Conservation (phyloP, 2,888 invertebrate genomes). For the Drosophila kambysellisi region DNA sequence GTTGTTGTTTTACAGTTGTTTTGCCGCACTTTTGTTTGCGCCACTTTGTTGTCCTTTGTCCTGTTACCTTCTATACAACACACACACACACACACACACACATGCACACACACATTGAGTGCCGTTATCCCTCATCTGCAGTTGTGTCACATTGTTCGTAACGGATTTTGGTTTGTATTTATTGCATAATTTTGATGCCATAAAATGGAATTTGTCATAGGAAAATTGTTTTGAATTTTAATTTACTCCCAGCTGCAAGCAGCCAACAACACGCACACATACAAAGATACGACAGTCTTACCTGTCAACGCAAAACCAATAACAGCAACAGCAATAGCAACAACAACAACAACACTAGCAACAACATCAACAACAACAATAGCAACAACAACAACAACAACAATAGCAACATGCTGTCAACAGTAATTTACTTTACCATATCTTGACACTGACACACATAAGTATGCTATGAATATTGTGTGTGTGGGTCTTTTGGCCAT, state of each 20-base stretch:
- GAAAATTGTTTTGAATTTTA: slow-evolving; percentile 76
- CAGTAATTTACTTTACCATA: slow-evolving; percentile 34
- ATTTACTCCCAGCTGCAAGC: slow-evolving; percentile 57
- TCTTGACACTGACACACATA: slow-evolving; percentile 36
- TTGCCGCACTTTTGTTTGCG: slow-evolving; percentile 35
- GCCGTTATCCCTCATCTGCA: slow-evolving; percentile 16
- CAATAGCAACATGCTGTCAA: slow-evolving; percentile 27
- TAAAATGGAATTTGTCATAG: slow-evolving; percentile 66
- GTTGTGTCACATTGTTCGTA: slow-evolving; percentile 62
- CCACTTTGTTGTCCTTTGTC: slow-evolving; percentile 30
- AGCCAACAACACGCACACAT: slow-evolving; percentile 1
- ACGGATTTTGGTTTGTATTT: slow-evolving; percentile 74
- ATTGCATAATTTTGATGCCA: slow-evolving; percentile 75
- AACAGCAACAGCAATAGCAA: slow-evolving; percentile 10
- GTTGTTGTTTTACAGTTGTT: slow-evolving; percentile 43
- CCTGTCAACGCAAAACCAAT: slow-evolving; percentile 40
- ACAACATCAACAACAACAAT: slow-evolving; percentile 12
- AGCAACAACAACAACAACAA: slow-evolving; percentile 10
- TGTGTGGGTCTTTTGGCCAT: slow-evolving; percentile 12
- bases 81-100: neutral
- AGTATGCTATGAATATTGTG: slow-evolving; percentile 49
- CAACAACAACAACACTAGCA: neutral
- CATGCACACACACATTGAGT: too few relatives aligned
- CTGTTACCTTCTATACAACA: neutral
- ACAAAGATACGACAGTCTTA: slow-evolving; percentile 26